Evolutionary conservation across 2,113 vertebrate genomes (phyloP).

Genomic region (Rousettus leschenaultii): DNA sequence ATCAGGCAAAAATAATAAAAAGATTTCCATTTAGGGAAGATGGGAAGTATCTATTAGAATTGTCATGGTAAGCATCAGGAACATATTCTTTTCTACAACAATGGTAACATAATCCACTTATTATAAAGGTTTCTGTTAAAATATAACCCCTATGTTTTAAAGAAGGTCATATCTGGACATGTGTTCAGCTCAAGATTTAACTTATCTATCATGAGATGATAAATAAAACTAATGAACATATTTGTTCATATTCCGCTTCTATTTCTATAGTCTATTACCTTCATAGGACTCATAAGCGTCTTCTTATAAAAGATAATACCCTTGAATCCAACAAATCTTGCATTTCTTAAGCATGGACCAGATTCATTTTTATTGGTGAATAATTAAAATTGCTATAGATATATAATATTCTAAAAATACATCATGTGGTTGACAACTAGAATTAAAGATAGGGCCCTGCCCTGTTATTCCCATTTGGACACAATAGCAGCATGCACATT

Average conservation of each 20-base stretch:
- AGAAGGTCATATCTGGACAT: constrained; percentile 20
- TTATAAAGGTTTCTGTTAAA: constrained; percentile 30
- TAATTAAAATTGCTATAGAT: constrained; percentile 47
- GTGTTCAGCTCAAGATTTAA: constrained; percentile 45
- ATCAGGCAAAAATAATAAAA: background rate
- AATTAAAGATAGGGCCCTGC: background rate
- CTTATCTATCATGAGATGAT: constrained; percentile 48
- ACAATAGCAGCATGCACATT: background rate
- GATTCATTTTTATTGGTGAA: constrained; percentile 3
- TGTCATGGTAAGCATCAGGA: background rate
- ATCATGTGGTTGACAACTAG: background rate
- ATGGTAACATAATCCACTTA: background rate
- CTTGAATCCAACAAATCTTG: constrained; percentile 39
- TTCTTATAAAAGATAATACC: constrained; percentile 49
- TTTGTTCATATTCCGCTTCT: constrained; percentile 36
- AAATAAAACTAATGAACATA: constrained; percentile 55
- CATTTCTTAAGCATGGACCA: constrained; percentile 25
- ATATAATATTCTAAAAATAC: constrained; percentile 1
- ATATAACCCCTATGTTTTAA: background rate
- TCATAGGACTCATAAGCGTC: constrained; percentile 41
- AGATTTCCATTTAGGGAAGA: background rate
- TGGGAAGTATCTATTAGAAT: background rate
- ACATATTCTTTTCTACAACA: background rate
- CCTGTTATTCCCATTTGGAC: background rate
- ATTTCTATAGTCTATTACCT: constrained; percentile 37